phyloP scores from a whole-genome alignment of 2,888 invertebrate species.

The Drosophila merina region DNA sequence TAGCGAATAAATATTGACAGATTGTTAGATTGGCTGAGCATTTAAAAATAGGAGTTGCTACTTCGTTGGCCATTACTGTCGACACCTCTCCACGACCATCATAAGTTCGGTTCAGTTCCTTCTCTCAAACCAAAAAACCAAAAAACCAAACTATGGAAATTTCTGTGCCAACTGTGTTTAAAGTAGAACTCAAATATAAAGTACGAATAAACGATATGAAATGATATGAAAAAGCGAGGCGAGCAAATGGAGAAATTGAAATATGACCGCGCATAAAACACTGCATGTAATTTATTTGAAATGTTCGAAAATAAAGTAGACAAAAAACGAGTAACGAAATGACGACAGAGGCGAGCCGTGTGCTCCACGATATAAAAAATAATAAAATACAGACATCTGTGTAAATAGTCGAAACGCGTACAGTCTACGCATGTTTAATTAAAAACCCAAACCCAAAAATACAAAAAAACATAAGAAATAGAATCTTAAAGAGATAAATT shows the following conservation, averaged over 20 bases:
- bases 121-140: constrained; percentile 38
- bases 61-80: constrained; percentile 34
- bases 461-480: constrained; percentile 14
- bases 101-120: constrained; percentile 70
- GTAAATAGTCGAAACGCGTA: constrained; percentile 71
- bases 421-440: constrained; percentile 50
- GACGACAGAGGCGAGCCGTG: constrained; percentile 16
- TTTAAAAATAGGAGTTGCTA: constrained; percentile 35
- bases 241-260: constrained; percentile 45
- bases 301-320: constrained; percentile 34
- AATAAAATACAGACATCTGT: constrained; percentile 67
- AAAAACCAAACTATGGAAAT: constrained; percentile 48
- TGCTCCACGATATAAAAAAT: constrained; percentile 49
- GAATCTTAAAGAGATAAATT: neutral
- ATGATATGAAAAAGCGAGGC: neutral
- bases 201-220: constrained; percentile 42
- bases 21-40: constrained; percentile 18
- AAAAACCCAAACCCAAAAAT: constrained; percentile 19
- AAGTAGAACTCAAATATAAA: constrained; percentile 50
- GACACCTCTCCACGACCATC: constrained; percentile 25
- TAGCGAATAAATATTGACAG: neutral
- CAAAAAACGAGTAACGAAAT: constrained; percentile 28
- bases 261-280: constrained; percentile 61
- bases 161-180: constrained; percentile 77
- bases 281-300: constrained; percentile 60